A percentile compares a stretch with the other conserved stretches of the same genome.
Conservation (phyloP, 2,888 invertebrate species). For the Pyrocoelia pectoralis region DNA sequence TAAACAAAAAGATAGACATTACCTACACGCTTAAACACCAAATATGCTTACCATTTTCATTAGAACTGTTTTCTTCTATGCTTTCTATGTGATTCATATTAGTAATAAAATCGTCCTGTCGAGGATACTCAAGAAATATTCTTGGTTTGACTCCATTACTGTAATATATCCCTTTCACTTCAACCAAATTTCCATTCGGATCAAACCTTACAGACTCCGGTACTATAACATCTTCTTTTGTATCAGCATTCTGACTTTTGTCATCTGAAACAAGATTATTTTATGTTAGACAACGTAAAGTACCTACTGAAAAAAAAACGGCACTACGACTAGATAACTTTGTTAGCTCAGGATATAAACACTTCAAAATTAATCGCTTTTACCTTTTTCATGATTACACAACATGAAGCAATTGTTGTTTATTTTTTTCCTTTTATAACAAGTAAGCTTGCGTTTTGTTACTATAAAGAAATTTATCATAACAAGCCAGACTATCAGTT, state of each 20-base stretch:
- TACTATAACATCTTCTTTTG: slow-evolving; percentile 2
- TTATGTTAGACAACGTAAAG: too few relatives aligned
- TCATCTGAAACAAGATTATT: slow-evolving; percentile 11
- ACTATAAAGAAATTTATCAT: too few relatives aligned
- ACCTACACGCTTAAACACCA: not conserved
- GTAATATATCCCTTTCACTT: slow-evolving; percentile 12
- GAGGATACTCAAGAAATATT: not conserved
- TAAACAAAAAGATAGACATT: slow-evolving; percentile 22
- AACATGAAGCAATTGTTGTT: too few relatives aligned
- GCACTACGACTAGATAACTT: too few relatives aligned
- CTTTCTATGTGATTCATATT: not conserved
- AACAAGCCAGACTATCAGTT: too few relatives aligned
- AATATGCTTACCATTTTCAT: not conserved
- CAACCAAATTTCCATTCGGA: not conserved
- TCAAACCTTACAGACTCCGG: not conserved
- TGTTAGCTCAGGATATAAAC: too few relatives aligned
- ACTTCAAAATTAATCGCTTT: too few relatives aligned
- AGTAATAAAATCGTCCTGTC: not conserved
- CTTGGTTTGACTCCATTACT: not conserved
- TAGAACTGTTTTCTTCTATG: not conserved
- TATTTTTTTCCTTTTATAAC: too few relatives aligned
- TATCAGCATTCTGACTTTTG: not conserved
- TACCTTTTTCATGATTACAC: too few relatives aligned
- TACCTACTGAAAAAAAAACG: too few relatives aligned
- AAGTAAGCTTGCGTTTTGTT: too few relatives aligned